These are phyloP conservation scores for Trinorchestia longiramus DNA, from an alignment of 1,140 invertebrate genomes.

Conservation along the genomic window DNA sequence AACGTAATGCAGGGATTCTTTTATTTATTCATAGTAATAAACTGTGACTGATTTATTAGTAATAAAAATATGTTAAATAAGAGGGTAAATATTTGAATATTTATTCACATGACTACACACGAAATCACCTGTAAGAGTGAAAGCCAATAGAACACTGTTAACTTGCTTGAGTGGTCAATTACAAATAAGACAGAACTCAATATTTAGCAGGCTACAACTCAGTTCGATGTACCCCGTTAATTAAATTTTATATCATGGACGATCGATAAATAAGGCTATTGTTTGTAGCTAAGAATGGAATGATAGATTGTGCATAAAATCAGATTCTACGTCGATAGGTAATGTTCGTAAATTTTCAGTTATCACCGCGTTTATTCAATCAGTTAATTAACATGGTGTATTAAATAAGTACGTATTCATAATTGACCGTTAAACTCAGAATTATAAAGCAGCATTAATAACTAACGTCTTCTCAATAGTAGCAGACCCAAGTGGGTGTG, in stretches of 20 bases:
- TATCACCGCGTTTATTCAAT: background rate
- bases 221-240: background rate
- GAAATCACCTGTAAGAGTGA: too few relatives aligned
- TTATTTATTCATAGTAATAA: too few relatives aligned
- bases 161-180: too few relatives aligned
- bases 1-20: too few relatives aligned
- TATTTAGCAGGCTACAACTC: too few relatives aligned
- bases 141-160: too few relatives aligned
- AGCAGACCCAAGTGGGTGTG: background rate
- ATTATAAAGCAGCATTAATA: background rate
- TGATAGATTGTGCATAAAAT: background rate
- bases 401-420: background rate
- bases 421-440: background rate
- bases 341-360: background rate
- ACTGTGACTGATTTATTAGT: too few relatives aligned
- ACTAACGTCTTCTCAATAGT: background rate
- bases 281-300: background rate
- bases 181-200: too few relatives aligned
- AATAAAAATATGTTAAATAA: too few relatives aligned
- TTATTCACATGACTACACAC: too few relatives aligned
- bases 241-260: background rate
- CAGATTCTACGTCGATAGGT: background rate
- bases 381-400: background rate
- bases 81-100: too few relatives aligned
- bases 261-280: background rate